Evolutionary conservation across 2,888 invertebrate species (phyloP), one percentile per base, ranked within the genome.

Genomic region (Erynnis tages): DNA sequence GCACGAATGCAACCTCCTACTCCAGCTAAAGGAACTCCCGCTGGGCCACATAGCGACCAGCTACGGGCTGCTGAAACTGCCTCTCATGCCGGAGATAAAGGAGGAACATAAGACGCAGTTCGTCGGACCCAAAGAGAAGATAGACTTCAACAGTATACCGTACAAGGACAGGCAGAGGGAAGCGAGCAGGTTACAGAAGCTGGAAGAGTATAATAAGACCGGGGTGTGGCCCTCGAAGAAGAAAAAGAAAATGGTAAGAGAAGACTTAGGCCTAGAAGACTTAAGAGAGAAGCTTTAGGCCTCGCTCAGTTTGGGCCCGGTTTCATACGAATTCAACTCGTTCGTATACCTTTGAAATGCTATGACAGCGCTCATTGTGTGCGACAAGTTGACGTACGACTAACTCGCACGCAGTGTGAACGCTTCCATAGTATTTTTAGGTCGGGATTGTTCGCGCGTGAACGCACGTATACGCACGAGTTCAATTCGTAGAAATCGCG

Each of bases 21-120:
- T 99, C 57, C 91, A 94, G 63, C 82, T 97, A 10, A 97, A 97
- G 82, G 97, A 98, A 73, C 84, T 99, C 14, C 94, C 98, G 62
- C 85, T 98, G 58, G 88, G 89, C 2, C 85, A 86, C 62, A 83
- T 98, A 60, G 99, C 97, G 0, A 94, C 93, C 49, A 94, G 96
- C 43, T 99, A 97, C 79, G 98, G 98, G 0, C 91, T 99, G 0
- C 79, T 99, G 0, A 94, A 95, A 66, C 88, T 99, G 67, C 99
- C 99, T 0, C 93, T 94, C 70, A 99, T 99, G 98, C 98, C 98
- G 0, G 99, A 99, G 83, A 81, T 98, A 1, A 96, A 94, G 72
- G 93, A 93, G 29, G 79, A 81, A 13, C 90, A 90, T 56, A 81
- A 76, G 32, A 69, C 73, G n/a, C 90, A 90, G 64, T 90, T 89